Conservation (phyloP, 2,113 vertebrate genomes). For the Oryzias melastigma region DNA sequence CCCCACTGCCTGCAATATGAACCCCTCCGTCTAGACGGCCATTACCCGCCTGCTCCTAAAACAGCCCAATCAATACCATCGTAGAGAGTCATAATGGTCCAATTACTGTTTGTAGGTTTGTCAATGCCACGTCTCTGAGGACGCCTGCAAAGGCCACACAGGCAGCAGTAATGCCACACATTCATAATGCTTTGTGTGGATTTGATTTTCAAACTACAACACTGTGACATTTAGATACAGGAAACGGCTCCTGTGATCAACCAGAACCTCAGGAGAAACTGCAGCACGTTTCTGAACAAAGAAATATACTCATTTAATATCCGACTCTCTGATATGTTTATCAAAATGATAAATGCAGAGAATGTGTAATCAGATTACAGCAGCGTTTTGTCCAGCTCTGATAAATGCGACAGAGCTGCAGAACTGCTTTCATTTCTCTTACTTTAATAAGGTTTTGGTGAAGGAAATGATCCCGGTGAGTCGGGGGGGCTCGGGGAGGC, state of each 20-base stretch:
- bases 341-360: no score
- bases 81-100: constrained; percentile 72
- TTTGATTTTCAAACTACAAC: constrained; percentile 28
- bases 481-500: no score
- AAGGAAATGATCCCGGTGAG: no score
- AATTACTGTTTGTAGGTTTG: constrained; percentile 77
- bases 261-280: no score
- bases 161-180: constrained; percentile 40
- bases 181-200: constrained; percentile 30
- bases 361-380: no score
- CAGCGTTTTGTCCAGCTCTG: no score
- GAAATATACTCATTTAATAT: no score
- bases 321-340: no score
- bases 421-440: no score
- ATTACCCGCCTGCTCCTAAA: constrained; percentile 68
- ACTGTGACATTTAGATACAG: constrained; percentile 49
- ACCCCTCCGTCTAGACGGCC: constrained; percentile 67
- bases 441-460: no score
- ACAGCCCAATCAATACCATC: constrained; percentile 70
- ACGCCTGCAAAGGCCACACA: constrained; percentile 64
- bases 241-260: constrained; percentile 16
- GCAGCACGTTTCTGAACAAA: no score
- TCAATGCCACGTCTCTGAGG: constrained; percentile 72
- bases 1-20: constrained; percentile 53
- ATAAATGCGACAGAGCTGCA: no score